Evolutionary conservation across 1,140 invertebrate genomes (phyloP), one percentile per base, ranked within the genome.

Genomic region (Cotesia typhae): DNA sequence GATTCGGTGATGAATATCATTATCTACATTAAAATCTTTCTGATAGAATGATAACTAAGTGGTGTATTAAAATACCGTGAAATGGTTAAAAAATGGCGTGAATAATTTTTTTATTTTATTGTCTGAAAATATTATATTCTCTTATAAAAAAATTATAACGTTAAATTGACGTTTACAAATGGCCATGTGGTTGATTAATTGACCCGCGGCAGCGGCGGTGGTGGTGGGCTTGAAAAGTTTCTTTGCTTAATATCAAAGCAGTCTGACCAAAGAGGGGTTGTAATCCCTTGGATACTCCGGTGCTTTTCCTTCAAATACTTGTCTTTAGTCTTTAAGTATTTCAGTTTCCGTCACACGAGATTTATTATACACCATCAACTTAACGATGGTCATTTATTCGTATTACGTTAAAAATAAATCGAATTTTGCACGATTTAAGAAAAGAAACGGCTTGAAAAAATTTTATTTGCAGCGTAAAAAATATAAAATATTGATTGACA

Each of bases 1-100:
- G 36, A 66, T 66, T 66, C 17, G 4, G 12, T 38, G 64, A 66
- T 66, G 64, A 66, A 66, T 66, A 66, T 38, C 38, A 66, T 66
- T 66, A 66, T 66, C 64, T 53, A 66, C 12, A n/a, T 37, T 35
- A 20, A 17, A 35, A 35, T 65, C 63, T 14, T 37, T 12, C 28
- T 36, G 12, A 35, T 37, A 2, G 17, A 57, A 57, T 57, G 53
- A 57, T 57, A 57, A 57, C 53, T 57, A 57, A 57, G 53, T 57
- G 53, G 5, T 47, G 41, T 47, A 47, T 47, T 10, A 47, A 47
- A 47, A 47, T 47, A 47, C 41, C 41, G 41, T 47, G 41, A 57
- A 20, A 57, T 57, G 4, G 53, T n/a, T 57, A 20, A 17, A 20
- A 57, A 57, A 20, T 12, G 53, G 5, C 41, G 41, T 7, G 41